These are phyloP conservation scores for Kryptolebias marmoratus DNA, from an alignment of 2,113 vertebrate species.

Conservation along the genomic window DNA sequence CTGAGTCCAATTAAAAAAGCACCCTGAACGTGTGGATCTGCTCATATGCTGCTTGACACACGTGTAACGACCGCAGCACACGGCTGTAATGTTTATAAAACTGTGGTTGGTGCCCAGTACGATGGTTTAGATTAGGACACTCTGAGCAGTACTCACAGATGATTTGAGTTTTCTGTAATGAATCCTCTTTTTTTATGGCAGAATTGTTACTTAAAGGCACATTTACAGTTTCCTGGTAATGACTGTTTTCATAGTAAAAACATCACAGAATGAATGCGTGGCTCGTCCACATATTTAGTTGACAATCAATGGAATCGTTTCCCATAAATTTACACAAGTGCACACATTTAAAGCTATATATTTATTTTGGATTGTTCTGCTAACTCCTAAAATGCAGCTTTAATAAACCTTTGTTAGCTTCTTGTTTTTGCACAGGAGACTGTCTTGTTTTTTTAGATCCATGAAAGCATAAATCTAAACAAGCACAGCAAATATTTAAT, in stretches of 20 bases:
- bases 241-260: neutral
- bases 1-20: constrained; percentile 42
- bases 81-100: neutral
- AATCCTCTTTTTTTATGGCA: neutral
- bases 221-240: neutral
- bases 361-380: no score
- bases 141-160: neutral
- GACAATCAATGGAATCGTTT: no score
- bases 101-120: neutral
- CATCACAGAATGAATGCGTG: no score
- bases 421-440: no score
- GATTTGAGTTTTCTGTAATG: neutral
- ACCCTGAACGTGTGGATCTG: neutral
- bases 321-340: no score
- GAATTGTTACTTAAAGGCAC: neutral
- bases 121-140: neutral
- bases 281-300: no score
- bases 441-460: no score
- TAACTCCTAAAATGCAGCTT: neutral
- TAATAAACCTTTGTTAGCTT: no score
- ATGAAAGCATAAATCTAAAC: neutral
- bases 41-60: constrained; percentile 1
- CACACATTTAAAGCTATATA: no score
- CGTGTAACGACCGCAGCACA: neutral
- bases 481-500: neutral